Percentiles rank a stretch among this genome's conserved stretches.
These are phyloP conservation scores for Stegostoma tigrinum DNA, from an alignment of 2,113 vertebrate species.

Conservation along the genomic window DNA sequence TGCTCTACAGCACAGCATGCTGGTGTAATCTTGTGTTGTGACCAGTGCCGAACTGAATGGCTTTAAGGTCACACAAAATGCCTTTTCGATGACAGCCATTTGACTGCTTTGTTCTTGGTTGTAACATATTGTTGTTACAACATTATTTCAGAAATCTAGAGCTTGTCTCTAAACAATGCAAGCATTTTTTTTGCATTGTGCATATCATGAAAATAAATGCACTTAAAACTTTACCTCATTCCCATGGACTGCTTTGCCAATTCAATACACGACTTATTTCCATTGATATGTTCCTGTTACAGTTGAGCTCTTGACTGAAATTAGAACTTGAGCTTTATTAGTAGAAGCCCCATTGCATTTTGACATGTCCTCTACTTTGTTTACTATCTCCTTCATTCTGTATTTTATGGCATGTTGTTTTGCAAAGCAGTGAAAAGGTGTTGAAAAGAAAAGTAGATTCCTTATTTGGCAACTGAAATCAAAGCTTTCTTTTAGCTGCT, in stretches of 20 bases:
- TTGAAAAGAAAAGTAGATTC: neutral
- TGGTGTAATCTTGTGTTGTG: conserved; percentile 19
- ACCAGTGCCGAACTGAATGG: neutral
- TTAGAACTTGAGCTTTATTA: neutral
- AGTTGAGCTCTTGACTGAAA: neutral
- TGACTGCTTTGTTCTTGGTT: neutral
- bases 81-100: conserved; percentile 2
- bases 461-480: conserved; percentile 2
- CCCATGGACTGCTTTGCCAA: neutral
- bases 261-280: neutral
- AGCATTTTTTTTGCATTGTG: neutral
- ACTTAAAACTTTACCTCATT: neutral
- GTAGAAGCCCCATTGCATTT: neutral
- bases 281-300: neutral
- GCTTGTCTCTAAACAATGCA: neutral
- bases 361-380: neutral
- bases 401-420: neutral
- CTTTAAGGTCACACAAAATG: neutral
- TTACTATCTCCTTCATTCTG: neutral
- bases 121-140: neutral
- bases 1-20: conserved; percentile 28
- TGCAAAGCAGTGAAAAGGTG: neutral
- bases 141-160: neutral
- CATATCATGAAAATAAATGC: neutral
- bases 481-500: neutral